Evolutionary conservation across 2,888 invertebrate genomes (phyloP).

Genomic region (Ophraella communa): DNA sequence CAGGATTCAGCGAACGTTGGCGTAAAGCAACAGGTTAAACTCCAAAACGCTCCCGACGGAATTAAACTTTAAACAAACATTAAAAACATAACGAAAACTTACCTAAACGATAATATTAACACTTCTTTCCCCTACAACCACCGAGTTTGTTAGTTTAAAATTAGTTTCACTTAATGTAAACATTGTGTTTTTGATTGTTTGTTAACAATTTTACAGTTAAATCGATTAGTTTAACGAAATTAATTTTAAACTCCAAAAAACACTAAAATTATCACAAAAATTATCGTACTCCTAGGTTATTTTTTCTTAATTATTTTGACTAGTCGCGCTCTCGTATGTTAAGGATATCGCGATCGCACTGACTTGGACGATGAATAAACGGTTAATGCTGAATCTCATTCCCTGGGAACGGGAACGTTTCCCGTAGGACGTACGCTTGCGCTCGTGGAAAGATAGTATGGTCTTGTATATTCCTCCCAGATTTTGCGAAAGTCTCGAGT

Average conservation of each 20-base stretch:
- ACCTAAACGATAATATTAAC: constrained; percentile 1
- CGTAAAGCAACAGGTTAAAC: constrained; percentile 11
- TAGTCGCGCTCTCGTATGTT: not conserved
- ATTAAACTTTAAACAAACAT: not conserved
- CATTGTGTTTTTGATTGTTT: not conserved
- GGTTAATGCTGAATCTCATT: constrained; percentile 27
- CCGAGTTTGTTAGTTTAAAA: not conserved
- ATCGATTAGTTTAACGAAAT: too few species aligned
- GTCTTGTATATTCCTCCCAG: constrained; percentile 22
- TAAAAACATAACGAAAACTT: not conserved
- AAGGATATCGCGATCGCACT: not conserved
- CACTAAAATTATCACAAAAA: not conserved
- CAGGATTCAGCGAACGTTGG: not conserved
- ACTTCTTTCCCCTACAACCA: not conserved
- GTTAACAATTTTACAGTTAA: not conserved
- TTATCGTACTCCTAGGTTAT: not conserved
- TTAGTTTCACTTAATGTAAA: not conserved
- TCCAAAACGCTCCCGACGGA: not conserved
- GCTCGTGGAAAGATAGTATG: constrained; percentile 17
- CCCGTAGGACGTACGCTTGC: constrained; percentile 30
- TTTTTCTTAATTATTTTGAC: not conserved
- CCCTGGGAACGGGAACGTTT: constrained; percentile 33
- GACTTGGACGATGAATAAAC: constrained; percentile 2
- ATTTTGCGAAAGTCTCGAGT: constrained; percentile 10
- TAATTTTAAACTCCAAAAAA: not conserved